Evolutionary conservation across 2,113 vertebrate genomes (phyloP), one percentile per base, ranked within the genome.

Genomic region (Calidris pugnax): DNA sequence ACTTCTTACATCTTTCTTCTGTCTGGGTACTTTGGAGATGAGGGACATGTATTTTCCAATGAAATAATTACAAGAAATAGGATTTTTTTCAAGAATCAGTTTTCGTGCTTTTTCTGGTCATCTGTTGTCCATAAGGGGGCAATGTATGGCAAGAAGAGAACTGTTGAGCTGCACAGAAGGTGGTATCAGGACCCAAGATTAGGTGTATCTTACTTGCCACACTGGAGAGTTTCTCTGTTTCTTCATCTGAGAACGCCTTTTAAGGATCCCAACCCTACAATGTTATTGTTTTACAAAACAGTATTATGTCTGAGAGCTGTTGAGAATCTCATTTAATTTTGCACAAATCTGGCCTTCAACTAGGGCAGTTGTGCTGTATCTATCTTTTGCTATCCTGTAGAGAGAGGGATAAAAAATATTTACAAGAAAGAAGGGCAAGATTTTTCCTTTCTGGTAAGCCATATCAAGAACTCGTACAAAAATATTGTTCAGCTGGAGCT

Each of bases 41-140:
- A 75, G 11, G 82, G 85, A 82, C 2, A 19, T 1, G 0, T 60
- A 14, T 45, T 78, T 81, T 69, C 18, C 2, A 21, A 41, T 17
- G 53, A n/a, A 75, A 33, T 35, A 4, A 3, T 55, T 33, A 14
- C 7, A 48, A 74, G 50, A 35, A 57, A 39, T 32, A 8, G 0
- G 1, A 1, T 4, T 28, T 69, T 85, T 53, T 20, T 30, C 59
- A 59, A 72, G 1, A 75, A 43, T 30, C 4, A 3, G 0, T 41
- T 80, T 50, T n/a, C 3, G 24, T 76, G 20, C 7, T 55, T 16
- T 56, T 76, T 72, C 39, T 82, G 53, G 30, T 47, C 48, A 91
- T 21, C 14, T 53, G 4, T 43, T 68, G 66, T 57, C 48, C 39
- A 3, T 95, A 66, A 60, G 16, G 16, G 35, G 53, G 39, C 47